These are phyloP conservation scores for Misgurnus mizolepis DNA, from an alignment of 2,113 vertebrate species.

Conservation along the genomic window DNA sequence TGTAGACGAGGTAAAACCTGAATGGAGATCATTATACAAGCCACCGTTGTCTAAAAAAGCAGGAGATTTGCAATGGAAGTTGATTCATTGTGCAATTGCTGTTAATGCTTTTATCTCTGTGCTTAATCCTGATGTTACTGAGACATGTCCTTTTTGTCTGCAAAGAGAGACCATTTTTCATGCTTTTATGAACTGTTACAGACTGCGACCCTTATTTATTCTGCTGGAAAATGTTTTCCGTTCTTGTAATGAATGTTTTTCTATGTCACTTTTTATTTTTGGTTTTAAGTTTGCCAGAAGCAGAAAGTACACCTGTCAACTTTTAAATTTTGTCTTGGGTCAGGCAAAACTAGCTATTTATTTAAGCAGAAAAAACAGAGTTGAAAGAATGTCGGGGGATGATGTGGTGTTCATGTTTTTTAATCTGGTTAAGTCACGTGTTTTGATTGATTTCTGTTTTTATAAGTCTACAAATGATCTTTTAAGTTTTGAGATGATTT, in stretches of 20 bases:
- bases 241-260: no score
- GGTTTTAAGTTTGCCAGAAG: no score
- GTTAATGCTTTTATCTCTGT: neutral
- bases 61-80: neutral
- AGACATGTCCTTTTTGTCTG: neutral
- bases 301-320: no score
- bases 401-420: neutral
- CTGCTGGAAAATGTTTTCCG: no score
- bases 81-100: neutral
- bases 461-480: conserved; percentile 1
- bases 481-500: neutral
- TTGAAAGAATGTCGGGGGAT: neutral
- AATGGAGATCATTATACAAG: neutral
- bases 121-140: neutral
- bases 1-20: no score
- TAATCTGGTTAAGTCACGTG: neutral
- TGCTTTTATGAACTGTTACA: no score
- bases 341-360: no score
- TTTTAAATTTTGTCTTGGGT: no score
- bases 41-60: neutral
- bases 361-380: no score
- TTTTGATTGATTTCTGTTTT: neutral
- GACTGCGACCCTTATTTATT: no score
- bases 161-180: no score
- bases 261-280: no score